phyloP scores from a whole-genome alignment of 2,888 invertebrate species.

The Brachylomia viminalis region DNA sequence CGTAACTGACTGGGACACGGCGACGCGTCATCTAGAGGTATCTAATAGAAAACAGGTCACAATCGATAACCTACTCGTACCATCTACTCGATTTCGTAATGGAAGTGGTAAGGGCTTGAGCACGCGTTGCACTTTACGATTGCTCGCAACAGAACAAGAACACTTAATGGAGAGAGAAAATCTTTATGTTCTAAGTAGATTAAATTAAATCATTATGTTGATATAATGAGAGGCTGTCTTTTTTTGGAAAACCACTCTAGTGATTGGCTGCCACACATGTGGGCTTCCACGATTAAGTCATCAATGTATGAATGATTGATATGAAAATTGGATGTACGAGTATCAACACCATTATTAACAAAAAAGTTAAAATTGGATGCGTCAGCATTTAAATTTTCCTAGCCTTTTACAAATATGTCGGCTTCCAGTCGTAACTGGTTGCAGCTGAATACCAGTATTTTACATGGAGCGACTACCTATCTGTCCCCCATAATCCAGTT shows the following conservation, averaged over 20 bases:
- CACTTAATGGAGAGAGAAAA: background rate
- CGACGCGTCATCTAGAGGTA: constrained; percentile 37
- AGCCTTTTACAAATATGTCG: no score
- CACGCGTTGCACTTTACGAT: background rate
- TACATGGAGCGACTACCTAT: no score
- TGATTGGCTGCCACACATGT: background rate
- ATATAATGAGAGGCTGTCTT: background rate
- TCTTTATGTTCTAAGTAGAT: background rate
- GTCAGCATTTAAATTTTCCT: background rate
- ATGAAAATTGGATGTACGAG: background rate
- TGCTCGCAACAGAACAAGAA: background rate
- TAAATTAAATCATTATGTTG: background rate
- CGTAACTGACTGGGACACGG: constrained; percentile 24
- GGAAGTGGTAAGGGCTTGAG: background rate
- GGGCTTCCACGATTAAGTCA: background rate
- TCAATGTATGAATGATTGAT: background rate
- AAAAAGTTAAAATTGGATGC: constrained; percentile 1
- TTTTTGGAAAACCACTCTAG: background rate
- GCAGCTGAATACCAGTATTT: no score
- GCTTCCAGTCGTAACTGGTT: no score
- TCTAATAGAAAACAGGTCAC: constrained; percentile 38
- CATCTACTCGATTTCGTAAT: constrained; percentile 36
- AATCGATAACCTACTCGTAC: constrained; percentile 1
- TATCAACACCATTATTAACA: no score
- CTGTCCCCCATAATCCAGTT: no score